Conservation (phyloP, 2,797 vertebrate genomes). For the Australoheros facetus region DNA sequence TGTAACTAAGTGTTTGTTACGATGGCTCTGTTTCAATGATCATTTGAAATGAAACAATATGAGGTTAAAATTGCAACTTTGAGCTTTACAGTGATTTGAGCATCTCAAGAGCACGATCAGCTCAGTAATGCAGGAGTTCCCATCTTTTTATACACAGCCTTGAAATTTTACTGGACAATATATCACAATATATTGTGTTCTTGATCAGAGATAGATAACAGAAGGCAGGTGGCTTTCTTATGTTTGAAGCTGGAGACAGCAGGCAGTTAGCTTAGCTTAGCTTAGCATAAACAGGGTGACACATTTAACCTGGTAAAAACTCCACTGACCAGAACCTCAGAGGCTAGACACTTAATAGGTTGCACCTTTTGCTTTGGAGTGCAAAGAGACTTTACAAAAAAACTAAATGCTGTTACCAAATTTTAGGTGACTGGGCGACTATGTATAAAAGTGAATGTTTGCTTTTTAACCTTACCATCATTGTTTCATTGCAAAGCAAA, state of each 20-base stretch:
- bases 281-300: no score
- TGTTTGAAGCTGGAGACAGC: not conserved
- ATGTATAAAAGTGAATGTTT: not conserved
- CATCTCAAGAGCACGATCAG: no score
- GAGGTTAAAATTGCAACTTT: not conserved
- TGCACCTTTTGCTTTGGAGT: not conserved
- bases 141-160: not conserved
- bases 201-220: not conserved
- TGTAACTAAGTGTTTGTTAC: not conserved
- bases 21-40: not conserved
- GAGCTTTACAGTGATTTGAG: not conserved
- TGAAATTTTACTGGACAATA: not conserved
- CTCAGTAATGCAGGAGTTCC: not conserved
- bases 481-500: slow-evolving; percentile 6
- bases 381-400: not conserved
- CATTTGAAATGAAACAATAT: not conserved
- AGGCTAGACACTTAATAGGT: not conserved
- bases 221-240: not conserved
- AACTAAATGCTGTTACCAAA: not conserved
- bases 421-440: not conserved
- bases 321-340: not conserved
- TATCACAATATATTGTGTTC: not conserved
- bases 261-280: not conserved
- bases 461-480: not conserved
- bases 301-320: not conserved